These are phyloP conservation scores for Dasypus novemcinctus DNA, from an alignment of 2,113 vertebrate species.

Conservation along the genomic window DNA sequence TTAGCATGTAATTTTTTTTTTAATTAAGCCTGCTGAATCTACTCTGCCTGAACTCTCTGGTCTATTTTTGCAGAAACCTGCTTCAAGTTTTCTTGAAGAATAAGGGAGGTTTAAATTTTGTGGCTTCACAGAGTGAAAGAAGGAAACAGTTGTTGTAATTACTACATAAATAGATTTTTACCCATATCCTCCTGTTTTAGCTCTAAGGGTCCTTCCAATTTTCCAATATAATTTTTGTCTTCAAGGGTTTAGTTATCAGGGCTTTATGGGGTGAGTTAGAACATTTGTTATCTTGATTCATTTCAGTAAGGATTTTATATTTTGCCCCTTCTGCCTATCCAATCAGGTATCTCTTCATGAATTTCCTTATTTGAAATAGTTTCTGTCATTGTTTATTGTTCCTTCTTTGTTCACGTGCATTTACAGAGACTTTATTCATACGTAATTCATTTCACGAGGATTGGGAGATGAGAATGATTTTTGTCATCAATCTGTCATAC, in stretches of 20 bases:
- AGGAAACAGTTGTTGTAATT: background rate
- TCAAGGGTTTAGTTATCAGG: background rate
- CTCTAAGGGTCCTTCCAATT: background rate
- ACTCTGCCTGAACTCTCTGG: background rate
- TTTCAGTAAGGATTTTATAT: background rate
- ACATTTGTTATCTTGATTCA: background rate
- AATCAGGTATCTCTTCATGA: background rate
- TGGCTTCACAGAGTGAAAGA: background rate
- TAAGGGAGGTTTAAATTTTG: background rate
- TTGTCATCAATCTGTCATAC: background rate
- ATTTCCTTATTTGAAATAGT: background rate
- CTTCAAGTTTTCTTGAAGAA: background rate
- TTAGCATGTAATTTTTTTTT: background rate
- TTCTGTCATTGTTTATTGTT: background rate
- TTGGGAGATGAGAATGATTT: background rate
- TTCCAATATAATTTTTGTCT: background rate
- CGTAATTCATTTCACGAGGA: background rate
- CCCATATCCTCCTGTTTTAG: background rate
- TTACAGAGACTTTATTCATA: background rate
- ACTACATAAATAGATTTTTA: background rate
- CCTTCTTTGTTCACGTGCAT: background rate
- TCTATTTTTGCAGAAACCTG: background rate
- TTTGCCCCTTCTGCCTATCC: background rate
- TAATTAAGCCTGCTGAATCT: background rate
- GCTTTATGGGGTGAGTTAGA: fast-evolving